Base-by-base conservation (phyloP, 2,797 vertebrate genomes). In the Austrolebias charrua region DNA sequence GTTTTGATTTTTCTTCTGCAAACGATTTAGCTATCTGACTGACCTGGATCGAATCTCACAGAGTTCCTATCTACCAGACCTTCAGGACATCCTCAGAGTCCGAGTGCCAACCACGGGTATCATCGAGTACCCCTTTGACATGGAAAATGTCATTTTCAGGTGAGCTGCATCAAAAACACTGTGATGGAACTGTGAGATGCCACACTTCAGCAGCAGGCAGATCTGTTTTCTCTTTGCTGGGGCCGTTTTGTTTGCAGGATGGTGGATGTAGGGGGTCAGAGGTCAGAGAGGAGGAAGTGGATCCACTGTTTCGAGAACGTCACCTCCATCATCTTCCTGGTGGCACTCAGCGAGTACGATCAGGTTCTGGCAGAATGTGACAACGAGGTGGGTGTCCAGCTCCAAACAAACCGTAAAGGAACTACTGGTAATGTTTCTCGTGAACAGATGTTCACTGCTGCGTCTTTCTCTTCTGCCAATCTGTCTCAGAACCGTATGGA, bases 241-340 rank as follows among this genome's bases (percentile, higher is more conserved):
- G 44, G 29, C 13, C 76, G 53, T 52, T 59, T n/a, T 57, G 19
- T 6, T 28, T 55, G 12, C 79, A 95, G 93, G 78, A 96, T 98
- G 93, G 95, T 98, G 83, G 95, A 97, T 43, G 95, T 96, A 1
- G 96, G 95, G 24, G 95, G 95, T 82, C 96, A 96, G 82, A 93
- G 95, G 85, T 97, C 95, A 45, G 96, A 96, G 88, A 89, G 95
- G 80, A 94, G 95, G 80, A 96, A 96, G 75, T 96, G 95, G 95
- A 97, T 98, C 80, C 95, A 96, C 80, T 96, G 95, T 86, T 97
- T 97, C 69, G 95, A 96, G 90, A 97, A 94, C 7, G 95, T 98
- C 81, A 97, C 95, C 33, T 98, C 95, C 83, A 95, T 96, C 45
- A 97, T 97, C 88, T 97, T 97, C 83, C 87, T 98, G 83, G 95